A percentile compares a stretch with the other conserved stretches of the same genome.
phyloP scores from a whole-genome alignment of 2,888 invertebrate genomes.

The Chrysomela aeneicollis region DNA sequence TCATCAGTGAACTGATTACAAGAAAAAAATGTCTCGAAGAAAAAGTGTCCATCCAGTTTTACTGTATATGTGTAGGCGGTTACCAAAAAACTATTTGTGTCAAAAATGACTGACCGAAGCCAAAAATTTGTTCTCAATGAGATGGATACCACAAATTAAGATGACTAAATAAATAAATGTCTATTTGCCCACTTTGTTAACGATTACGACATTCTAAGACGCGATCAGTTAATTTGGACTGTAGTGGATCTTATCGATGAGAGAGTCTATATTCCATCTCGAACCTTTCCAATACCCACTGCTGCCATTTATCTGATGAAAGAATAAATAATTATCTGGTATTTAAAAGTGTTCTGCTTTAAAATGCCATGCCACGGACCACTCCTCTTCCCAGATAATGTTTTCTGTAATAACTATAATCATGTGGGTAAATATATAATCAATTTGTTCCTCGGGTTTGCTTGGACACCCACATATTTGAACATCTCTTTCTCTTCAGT shows the following conservation, averaged over 20 bases:
- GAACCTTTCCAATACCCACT: conserved; percentile 1
- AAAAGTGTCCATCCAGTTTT: too few relatives aligned
- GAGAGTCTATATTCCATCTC: conserved; percentile 3
- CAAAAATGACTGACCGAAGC: too few relatives aligned
- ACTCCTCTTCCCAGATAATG: conserved; percentile 62
- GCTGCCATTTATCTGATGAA: conserved; percentile 46
- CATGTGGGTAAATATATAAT: conserved; percentile 63
- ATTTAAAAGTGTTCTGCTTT: conserved; percentile 56
- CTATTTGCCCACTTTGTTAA: not conserved
- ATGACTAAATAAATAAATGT: too few relatives aligned
- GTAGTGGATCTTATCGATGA: not conserved
- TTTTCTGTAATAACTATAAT: conserved; percentile 64
- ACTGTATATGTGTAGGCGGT: too few relatives aligned
- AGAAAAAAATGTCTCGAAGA: too few relatives aligned
- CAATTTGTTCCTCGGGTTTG: conserved; percentile 61
- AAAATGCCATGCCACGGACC: conserved; percentile 53
- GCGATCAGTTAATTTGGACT: not conserved
- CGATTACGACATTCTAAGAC: not conserved
- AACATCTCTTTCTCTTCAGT: conserved; percentile 28
- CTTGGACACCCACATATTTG: conserved; percentile 56
- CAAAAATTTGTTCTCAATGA: too few relatives aligned
- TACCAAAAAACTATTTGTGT: too few relatives aligned
- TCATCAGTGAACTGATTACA: too few relatives aligned
- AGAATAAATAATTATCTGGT: conserved; percentile 48
- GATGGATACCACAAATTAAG: too few relatives aligned